Base-by-base conservation (phyloP, 2,888 invertebrate species). In the Metalampra italica region DNA sequence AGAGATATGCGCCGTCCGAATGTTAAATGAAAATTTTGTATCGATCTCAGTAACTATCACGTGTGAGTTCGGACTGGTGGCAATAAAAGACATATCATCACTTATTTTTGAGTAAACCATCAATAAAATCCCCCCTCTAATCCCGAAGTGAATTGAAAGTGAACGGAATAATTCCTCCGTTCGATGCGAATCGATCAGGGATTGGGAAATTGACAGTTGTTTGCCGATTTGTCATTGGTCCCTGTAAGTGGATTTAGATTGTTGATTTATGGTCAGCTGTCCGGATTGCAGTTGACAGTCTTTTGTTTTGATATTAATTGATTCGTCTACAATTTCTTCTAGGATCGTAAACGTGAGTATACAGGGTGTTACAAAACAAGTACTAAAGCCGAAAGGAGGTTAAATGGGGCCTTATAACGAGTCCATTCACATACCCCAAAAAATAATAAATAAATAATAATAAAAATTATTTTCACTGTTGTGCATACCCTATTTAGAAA, bases 91-190 rank as follows among this genome's bases (percentile, higher is more conserved):
- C 63, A 63, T 66, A 68, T 69, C 64, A 56, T 60, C 62, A 60
- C 57, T 68, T 62, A 67, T 60, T 69, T 69, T 70, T 58, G 57
- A 72, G 66, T 60, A 62, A 66, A 64, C 64, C 60, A 70, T 75
- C 70, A 66, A 70, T 69, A 66, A 59, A 55, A 40, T 57, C 56
- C 56, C 48, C n/a, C 44, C 44, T 46, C 38, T 56, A 55, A 56
- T 58, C 54, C 54, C 45, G 42, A 53, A 64, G 59, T 60, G 66
- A 64, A 64, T 64, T 66, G 70, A 60, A 60, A 58, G 52, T 64
- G 65, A 36, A 56, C 61, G 51, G 64, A 47, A 63, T 65, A 70
- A 71, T 65, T 61, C 59, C 51, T 39, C 59, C 63, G 55, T 64
- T 62, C 50, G 47, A 52, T 49, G 54, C 53, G 53, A 59, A 71